Conservation (phyloP, 2,113 vertebrate genomes). For the Etheostoma cragini region DNA sequence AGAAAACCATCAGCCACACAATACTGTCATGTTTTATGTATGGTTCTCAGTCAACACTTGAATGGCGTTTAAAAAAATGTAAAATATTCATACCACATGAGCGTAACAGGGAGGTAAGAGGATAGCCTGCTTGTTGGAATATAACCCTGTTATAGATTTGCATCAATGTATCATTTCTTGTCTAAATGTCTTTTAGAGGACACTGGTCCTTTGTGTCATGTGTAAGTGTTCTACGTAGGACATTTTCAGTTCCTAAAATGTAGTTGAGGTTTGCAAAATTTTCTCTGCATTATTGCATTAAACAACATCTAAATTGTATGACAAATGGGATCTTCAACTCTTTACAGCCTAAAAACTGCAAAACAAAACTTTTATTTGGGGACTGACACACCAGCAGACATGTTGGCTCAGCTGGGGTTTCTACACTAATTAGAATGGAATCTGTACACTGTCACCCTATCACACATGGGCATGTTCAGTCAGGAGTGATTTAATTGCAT, state of each 20-base stretch:
- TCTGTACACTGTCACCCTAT: constrained; percentile 58
- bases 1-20: constrained; percentile 8
- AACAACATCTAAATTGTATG: neutral
- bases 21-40: neutral
- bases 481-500: constrained; percentile 78
- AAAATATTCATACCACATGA: neutral
- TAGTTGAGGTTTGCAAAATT: constrained; percentile 2
- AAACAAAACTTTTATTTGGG: neutral
- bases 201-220: neutral
- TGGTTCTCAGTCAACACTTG: neutral
- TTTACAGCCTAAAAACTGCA: neutral
- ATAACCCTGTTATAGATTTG: neutral
- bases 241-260: neutral
- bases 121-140: neutral
- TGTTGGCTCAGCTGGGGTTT: constrained; percentile 59
- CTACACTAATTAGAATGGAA: constrained; percentile 76
- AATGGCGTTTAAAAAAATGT: neutral
- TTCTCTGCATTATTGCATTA: neutral
- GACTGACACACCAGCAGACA: constrained; percentile 19
- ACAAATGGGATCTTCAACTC: constrained; percentile 1
- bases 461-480: constrained; percentile 74
- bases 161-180: neutral
- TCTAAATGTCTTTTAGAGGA: neutral
- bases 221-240: neutral
- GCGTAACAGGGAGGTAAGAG: neutral